Evolutionary conservation across 2,888 invertebrate genomes (phyloP).

Genomic region (Ennomos erosarius): DNA sequence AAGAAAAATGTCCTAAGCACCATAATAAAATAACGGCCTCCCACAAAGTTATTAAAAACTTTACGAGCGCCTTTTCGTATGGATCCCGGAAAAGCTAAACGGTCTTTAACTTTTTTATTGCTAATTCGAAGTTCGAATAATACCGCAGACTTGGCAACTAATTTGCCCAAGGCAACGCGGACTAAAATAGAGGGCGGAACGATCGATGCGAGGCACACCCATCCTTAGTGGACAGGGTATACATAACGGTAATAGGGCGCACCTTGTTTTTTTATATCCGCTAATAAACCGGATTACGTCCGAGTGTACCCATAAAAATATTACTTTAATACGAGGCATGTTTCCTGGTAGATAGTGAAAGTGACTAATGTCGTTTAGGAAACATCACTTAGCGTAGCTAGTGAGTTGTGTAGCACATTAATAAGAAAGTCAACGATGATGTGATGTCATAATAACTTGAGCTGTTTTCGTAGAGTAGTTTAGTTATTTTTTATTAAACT

Average conservation of each 20-base stretch:
- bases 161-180: conserved; percentile 20
- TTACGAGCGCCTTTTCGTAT: conserved; percentile 26
- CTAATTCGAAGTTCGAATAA: conserved; percentile 27
- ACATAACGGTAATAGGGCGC: conserved; percentile 64
- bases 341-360: conserved; percentile 9
- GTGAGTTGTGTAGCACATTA: too few relatives aligned
- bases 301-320: conserved; percentile 41
- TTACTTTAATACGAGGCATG: conserved; percentile 25
- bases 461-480: too few relatives aligned
- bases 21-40: conserved; percentile 22
- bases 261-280: conserved; percentile 58
- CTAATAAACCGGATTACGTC: conserved; percentile 68
- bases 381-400: too few relatives aligned
- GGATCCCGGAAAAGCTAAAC: conserved; percentile 24
- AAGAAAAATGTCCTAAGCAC: conserved; percentile 13
- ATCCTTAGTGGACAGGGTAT: conserved; percentile 55
- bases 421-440: too few relatives aligned
- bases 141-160: conserved; percentile 25
- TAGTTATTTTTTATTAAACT: too few relatives aligned
- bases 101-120: conserved; percentile 31
- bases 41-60: conserved; percentile 27
- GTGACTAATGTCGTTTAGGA: conserved; percentile 10
- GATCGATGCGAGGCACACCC: conserved; percentile 68
- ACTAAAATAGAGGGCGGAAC: conserved; percentile 43
- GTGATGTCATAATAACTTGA: too few relatives aligned